Percentiles rank a stretch among this genome's conserved stretches.
Conservation (phyloP, 2,113 vertebrate genomes). For the Motacilla alba region DNA sequence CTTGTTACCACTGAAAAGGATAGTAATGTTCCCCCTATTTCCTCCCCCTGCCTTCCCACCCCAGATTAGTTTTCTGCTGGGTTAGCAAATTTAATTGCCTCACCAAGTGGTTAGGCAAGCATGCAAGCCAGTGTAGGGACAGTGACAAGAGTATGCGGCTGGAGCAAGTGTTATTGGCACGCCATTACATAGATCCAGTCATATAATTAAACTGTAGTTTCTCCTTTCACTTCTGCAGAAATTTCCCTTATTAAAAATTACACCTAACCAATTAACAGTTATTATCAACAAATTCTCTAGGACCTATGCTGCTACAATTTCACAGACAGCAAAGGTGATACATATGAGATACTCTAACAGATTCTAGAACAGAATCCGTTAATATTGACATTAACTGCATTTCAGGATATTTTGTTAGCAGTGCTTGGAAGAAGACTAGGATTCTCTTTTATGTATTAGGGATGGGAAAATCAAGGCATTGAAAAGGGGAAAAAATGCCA, state of each 20-base stretch:
- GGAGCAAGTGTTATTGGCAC: constrained; percentile 15
- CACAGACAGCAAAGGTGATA: background rate
- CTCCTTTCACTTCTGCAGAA: background rate
- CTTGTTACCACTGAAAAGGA: constrained; percentile 57
- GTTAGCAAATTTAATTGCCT: constrained; percentile 67
- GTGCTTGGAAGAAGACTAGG: background rate
- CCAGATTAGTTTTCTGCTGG: constrained; percentile 64
- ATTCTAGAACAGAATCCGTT: background rate
- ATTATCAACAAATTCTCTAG: background rate
- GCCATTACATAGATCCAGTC: background rate
- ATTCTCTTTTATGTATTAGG: background rate
- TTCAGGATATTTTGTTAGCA: background rate
- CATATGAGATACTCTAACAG: background rate
- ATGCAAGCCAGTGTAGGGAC: constrained; percentile 23
- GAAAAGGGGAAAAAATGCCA: background rate
- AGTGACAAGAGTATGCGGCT: constrained; percentile 15
- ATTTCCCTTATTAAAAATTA: background rate
- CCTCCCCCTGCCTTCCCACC: constrained; percentile 50
- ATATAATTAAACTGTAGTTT: constrained; percentile 1
- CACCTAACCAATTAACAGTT: background rate
- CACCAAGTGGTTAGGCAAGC: constrained; percentile 33
- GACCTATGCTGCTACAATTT: background rate
- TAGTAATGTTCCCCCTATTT: constrained; percentile 29
- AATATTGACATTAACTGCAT: background rate
- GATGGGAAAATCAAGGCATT: background rate